These are phyloP conservation scores for Pseudocheirus occidentalis DNA, from an alignment of 2,797 vertebrate species.

Conservation along the genomic window DNA sequence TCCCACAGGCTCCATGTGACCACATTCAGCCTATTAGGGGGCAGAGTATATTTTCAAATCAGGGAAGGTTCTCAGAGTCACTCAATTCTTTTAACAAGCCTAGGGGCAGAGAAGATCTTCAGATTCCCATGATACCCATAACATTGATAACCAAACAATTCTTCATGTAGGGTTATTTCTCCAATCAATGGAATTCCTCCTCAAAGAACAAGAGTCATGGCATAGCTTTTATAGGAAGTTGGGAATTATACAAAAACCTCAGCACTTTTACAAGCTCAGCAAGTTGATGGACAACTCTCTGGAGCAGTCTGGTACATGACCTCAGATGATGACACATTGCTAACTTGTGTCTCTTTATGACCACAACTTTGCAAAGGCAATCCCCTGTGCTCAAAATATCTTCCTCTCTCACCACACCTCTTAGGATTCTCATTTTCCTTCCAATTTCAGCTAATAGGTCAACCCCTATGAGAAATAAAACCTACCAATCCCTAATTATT, in stretches of 20 bases:
- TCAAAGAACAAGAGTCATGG: background rate
- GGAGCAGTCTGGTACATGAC: background rate
- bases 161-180: background rate
- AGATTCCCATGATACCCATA: background rate
- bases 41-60: too few relatives aligned
- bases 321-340: background rate
- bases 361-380: background rate
- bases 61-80: too few relatives aligned
- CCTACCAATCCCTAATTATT: background rate
- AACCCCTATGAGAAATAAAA: background rate
- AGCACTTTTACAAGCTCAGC: background rate
- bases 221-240: background rate
- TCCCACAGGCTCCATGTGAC: too few relatives aligned
- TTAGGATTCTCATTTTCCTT: background rate
- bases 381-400: background rate
- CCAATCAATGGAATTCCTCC: background rate
- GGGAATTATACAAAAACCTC: background rate
- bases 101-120: too few relatives aligned
- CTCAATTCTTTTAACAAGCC: too few relatives aligned
- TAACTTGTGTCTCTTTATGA: background rate
- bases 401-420: background rate
- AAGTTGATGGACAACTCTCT: background rate
- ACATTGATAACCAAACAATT: background rate
- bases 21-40: too few relatives aligned
- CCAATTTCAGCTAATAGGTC: background rate